Evolutionary conservation across 2,797 vertebrate genomes (phyloP).

Genomic region (Tympanoctomys barrerae): DNA sequence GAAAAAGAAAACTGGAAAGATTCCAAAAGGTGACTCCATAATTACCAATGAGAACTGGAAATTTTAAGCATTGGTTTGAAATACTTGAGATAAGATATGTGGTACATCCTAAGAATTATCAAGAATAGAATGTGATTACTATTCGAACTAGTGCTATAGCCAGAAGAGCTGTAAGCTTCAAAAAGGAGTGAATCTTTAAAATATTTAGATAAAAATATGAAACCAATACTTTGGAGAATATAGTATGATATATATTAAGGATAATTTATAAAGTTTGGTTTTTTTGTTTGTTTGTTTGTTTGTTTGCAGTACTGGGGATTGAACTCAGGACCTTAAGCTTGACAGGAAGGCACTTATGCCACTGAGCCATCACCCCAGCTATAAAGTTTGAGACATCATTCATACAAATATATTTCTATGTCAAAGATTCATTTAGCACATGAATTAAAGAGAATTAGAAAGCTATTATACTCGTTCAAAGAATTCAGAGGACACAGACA

Average conservation of each 20-base stretch:
- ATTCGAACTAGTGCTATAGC: background rate
- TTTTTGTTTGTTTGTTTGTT: too few relatives aligned
- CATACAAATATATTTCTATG: background rate
- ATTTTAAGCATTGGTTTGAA: conserved; percentile 1
- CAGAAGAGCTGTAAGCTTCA: background rate
- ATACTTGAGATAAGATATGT: conserved; percentile 10
- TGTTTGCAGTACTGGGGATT: too few relatives aligned
- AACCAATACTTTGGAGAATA: background rate
- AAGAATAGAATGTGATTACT: background rate
- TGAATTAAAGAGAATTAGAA: background rate
- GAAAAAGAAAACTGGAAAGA: background rate
- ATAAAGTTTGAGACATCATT: background rate
- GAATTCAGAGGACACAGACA: background rate
- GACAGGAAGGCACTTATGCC: too few relatives aligned
- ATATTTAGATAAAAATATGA: conserved; percentile 34
- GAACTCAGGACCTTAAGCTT: too few relatives aligned
- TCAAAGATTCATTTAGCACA: conserved; percentile 23
- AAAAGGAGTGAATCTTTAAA: background rate
- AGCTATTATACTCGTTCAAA: background rate
- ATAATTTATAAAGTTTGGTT: conserved; percentile 23
- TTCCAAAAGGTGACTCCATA: background rate
- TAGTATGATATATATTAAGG: background rate
- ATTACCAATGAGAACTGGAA: background rate
- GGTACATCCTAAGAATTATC: background rate
- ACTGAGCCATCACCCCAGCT: background rate